Evolutionary conservation across 2,888 invertebrate species (phyloP), one percentile per base, ranked within the genome.

Genomic region (Leucania comma): DNA sequence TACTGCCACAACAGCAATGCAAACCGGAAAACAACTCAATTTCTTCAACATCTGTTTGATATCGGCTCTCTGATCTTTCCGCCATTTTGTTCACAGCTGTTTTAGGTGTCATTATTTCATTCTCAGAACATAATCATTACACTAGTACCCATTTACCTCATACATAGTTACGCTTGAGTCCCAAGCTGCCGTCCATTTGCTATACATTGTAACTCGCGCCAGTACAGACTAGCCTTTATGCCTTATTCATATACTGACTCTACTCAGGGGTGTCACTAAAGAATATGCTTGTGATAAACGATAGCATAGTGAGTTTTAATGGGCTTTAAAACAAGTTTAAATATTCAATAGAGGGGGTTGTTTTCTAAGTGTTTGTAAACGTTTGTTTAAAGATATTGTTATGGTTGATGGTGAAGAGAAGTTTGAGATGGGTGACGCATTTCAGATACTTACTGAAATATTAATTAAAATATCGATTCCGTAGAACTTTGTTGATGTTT

Each of bases 201-300:
- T 78, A 83, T 83, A 86, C 85, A 86, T 78, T 85, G 85, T 86
- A 87, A 82, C 81, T 78, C 82, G 78, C 79, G 14, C 73, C 29
- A 75, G 84, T 79, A 83, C 87, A 85, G 84, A 81, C 86, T 75
- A 83, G 86, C 78, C 86, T 88, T 87, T 88, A 92, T 93, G 90
- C 90, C 81, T 92, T 93, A 92, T 93, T 93, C 93, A 93, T 92
- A 85, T 70, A 69, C 74, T 70, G 65, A 78, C 78, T 67, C 53
- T n/a, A 48, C 75, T 83, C 75, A 88, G 88, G 88, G 88, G 63
- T 89, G 87, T 53, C 81, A 65, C 82, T 72, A 54, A 77, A 59
- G 53, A 64, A 51, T 75, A 64, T 65, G 42, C 12, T 32, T 12
- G 17, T 35, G 58, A 69, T 46, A 62, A 61, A 60, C 59, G 42